Evolutionary conservation across 2,113 vertebrate genomes (phyloP).

Genomic region (Lasiurus cinereus): DNA sequence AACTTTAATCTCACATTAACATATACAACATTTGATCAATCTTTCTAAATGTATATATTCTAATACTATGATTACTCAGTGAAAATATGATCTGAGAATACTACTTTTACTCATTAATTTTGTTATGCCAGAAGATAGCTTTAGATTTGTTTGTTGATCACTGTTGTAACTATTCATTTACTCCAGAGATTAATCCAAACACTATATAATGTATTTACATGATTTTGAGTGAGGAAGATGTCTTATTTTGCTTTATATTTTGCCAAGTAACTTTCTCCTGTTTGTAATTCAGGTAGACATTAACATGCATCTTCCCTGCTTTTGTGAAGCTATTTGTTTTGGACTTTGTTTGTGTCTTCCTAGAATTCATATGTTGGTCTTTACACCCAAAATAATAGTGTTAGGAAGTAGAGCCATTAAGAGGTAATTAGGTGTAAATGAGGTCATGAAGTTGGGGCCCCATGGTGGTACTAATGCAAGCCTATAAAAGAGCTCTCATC

Average conservation of each 20-base stretch:
- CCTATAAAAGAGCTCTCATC: too few relatives aligned
- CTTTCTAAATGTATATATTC: neutral
- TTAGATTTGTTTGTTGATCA: neutral
- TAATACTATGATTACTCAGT: slow-evolving; percentile 7
- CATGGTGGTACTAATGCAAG: neutral
- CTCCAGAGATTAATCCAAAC: neutral
- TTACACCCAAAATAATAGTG: neutral
- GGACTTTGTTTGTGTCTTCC: neutral
- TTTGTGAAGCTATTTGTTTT: neutral
- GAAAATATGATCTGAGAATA: neutral
- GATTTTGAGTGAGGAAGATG: neutral
- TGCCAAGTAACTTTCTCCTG: neutral
- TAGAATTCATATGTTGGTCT: neutral
- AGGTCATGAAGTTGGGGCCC: rapidly evolving
- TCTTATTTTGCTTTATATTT: neutral
- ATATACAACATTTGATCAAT: neutral
- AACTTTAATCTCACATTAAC: neutral
- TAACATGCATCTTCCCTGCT: neutral
- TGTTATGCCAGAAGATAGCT: neutral
- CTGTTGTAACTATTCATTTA: neutral
- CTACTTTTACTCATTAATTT: neutral
- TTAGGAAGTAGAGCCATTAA: neutral
- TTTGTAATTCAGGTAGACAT: neutral
- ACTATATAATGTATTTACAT: neutral
- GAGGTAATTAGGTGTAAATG: neutral